Conservation (phyloP, 2,888 invertebrate species). For the Baccha elongata region DNA sequence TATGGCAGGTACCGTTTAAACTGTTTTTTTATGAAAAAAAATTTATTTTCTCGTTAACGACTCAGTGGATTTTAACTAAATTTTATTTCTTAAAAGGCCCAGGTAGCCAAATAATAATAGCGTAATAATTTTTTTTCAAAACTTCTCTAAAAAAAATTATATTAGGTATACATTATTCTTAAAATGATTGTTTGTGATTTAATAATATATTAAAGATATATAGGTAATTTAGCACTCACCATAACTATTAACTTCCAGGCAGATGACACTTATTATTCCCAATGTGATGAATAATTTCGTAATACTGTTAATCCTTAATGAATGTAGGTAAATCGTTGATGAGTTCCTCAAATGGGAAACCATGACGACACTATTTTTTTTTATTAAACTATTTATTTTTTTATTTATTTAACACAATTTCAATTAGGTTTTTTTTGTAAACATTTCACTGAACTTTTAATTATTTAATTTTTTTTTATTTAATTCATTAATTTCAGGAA, state of each 20-base stretch:
- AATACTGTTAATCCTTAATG: constrained; percentile 44
- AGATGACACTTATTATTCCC: constrained; percentile 73
- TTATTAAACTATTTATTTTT: constrained; percentile 5
- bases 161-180: no score
- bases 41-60: no score
- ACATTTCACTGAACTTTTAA: constrained; percentile 21
- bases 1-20: no score
- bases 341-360: constrained; percentile 74
- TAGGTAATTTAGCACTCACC: no score
- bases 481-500: background rate
- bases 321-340: constrained; percentile 16
- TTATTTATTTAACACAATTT: background rate
- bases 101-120: no score
- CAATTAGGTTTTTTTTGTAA: constrained; percentile 1
- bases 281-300: constrained; percentile 46
- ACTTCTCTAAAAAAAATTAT: no score
- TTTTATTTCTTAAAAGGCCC: no score
- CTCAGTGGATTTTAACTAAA: no score
- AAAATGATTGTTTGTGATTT: no score
- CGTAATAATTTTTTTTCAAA: no score
- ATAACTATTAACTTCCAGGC: constrained; percentile 76
- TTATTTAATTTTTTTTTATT: background rate
- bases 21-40: no score
- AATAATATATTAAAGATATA: no score
- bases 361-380: constrained; percentile 77